Percentiles rank a stretch among this genome's conserved stretches.
These are phyloP conservation scores for Zosterops japonicus DNA, from an alignment of 2,113 vertebrate genomes.

Conservation along the genomic window DNA sequence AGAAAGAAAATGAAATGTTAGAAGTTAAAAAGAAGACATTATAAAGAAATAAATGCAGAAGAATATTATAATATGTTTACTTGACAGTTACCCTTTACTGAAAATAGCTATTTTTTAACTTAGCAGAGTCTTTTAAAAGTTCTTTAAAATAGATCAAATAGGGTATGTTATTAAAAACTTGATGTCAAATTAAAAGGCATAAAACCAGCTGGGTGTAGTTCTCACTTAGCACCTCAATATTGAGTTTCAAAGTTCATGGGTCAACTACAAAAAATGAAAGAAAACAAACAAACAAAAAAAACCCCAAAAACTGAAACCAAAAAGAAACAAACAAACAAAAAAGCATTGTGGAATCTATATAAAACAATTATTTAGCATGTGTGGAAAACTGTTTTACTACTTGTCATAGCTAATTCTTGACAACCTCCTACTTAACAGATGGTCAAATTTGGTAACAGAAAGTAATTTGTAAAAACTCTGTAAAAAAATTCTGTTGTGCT, in stretches of 20 bases:
- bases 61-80: background rate
- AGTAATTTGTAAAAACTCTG: background rate
- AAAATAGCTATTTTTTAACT: background rate
- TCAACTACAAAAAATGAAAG: background rate
- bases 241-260: background rate
- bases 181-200: background rate
- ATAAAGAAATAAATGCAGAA: background rate
- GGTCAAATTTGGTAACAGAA: slow-evolving; percentile 28
- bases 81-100: background rate
- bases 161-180: background rate
- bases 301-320: background rate
- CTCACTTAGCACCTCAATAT: background rate
- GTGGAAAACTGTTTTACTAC: slow-evolving; percentile 41
- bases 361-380: slow-evolving; percentile 14
- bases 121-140: background rate
- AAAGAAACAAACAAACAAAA: background rate
- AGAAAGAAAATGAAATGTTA: background rate
- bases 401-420: slow-evolving; percentile 54
- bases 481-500: background rate
- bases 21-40: background rate
- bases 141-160: background rate
- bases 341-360: background rate
- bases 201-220: background rate
- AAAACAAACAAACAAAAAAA: background rate
- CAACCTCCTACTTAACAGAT: slow-evolving; percentile 59